Base-by-base conservation (phyloP, 2,888 invertebrate genomes). In the Zeuzera pyrina region DNA sequence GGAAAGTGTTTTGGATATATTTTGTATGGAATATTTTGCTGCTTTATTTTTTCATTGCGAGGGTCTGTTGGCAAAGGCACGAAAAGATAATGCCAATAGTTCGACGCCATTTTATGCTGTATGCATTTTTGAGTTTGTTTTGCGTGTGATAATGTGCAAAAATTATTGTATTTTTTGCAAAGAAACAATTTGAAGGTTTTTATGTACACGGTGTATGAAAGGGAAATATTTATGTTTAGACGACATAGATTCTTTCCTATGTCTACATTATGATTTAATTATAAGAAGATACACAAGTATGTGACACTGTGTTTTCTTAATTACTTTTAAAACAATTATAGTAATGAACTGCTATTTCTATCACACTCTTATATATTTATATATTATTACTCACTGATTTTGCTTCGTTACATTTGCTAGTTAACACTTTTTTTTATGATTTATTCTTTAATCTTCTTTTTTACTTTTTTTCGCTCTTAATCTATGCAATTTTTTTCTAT, bases 271-370 rank as follows among this genome's bases (percentile, higher is more conserved):
- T 49, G 50, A 51, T 53, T 54, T 51, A 43, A 49, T 52, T 53
- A 52, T 57, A 60, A 58, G 68, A 70, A 70, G 74, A 74, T 77
- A 74, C 74, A 74, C 74, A 74, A 74, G 74, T 77, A 74, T 66
- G 63, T 55, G 55, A 56, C 52, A 57, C 53, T 54, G 44, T 48
- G 40, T 26, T 41, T 49, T 47, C 47, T 31, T 48, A 39, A 42
- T 39, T 12, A 8, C 8, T 19, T n/a, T 5, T 19, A 23, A 7
- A 12, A 12, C 5, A n/a, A 23, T 11, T 45, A 37, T 44, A 33
- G 29, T 40, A 42, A n/a, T 19, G n/a, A n/a, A n/a, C 8, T 19
- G 8, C 8, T 19, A 6, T 19, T 19, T 19, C 8, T 6, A 19
- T 8, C 8, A 19, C 23, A 22, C 21, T 19, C 8, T n/a, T 25